Evolutionary conservation across 2,797 vertebrate genomes (phyloP), one percentile per base, ranked within the genome.

Genomic region (Potorous gilbertii): DNA sequence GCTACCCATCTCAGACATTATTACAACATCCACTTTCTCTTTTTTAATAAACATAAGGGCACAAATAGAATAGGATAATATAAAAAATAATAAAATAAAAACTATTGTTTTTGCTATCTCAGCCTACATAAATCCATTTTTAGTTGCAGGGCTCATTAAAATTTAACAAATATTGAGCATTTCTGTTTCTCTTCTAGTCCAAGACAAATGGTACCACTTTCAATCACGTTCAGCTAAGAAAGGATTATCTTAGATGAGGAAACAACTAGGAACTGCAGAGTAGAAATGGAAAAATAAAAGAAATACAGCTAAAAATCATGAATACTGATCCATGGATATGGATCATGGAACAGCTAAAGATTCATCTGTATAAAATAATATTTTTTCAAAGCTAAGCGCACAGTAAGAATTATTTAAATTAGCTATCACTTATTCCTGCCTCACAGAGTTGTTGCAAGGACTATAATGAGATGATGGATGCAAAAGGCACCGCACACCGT

Each of bases 1-100:
- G 95, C 94, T 34, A 57, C 92, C n/a, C 96, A 95, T 96, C 95
- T 96, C 95, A 93, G 96, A 0, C 52, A 91, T 87, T 94, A 97
- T 97, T 94, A 96, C 11, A 96, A 93, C 95, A 97, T 97, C 97
- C 91, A 97, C 95, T 92, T 95, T 91, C 74, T 93, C 93, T 98
- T 74, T 94, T 54, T 94, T 56, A 98, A 0, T 28, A 94, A 96
- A 95, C 95, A 91, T 96, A 59, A 3, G 81, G 57, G 81, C 31
- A 92, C 56, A 92, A 95, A 94, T 16, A 92, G 89, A 91, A 56
- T 0, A 90, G 55, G 92, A 56, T 6, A 2, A 14, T 29, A 24
- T 52, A 54, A 92, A 92, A 93, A 74, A 34, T 56, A 46, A 29
- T 93, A 40, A 96, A 74, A 89, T 94, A 92, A 81, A 91, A 91